These are phyloP conservation scores for Nyctibius bracteatus DNA, from an alignment of 2,113 vertebrate genomes.

Conservation along the genomic window DNA sequence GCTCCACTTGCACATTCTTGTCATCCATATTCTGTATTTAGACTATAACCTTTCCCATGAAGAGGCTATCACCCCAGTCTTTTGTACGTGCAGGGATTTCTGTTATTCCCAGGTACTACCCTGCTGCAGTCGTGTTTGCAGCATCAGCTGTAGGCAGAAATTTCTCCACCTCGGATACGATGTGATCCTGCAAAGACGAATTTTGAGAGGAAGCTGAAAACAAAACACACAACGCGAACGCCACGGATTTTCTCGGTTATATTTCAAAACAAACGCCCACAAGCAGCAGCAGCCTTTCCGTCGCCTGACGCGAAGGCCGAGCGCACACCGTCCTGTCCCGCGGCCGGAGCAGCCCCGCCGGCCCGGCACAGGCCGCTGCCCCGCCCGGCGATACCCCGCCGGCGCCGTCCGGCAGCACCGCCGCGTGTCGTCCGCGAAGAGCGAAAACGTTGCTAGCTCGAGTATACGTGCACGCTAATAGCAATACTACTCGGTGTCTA, in stretches of 20 bases:
- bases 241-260: fast-evolving
- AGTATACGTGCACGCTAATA: fast-evolving
- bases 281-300: fast-evolving
- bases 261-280: fast-evolving
- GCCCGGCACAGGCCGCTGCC: fast-evolving
- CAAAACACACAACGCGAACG: fast-evolving
- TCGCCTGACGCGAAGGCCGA: fast-evolving
- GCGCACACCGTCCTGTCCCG: fast-evolving
- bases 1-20: not conserved
- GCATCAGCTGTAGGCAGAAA: not conserved
- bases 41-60: not conserved
- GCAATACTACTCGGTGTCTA: too few relatives aligned
- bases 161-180: not conserved
- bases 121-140: fast-evolving
- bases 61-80: too few relatives aligned
- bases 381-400: fast-evolving
- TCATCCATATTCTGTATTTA: not conserved
- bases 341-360: not conserved
- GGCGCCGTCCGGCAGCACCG: fast-evolving
- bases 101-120: not conserved
- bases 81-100: not conserved
- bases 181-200: not conserved
- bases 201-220: not conserved
- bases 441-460: not conserved
- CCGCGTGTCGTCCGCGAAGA: too few relatives aligned